phyloP scores from a whole-genome alignment of 2,113 vertebrate genomes.

The Larimichthys crocea region DNA sequence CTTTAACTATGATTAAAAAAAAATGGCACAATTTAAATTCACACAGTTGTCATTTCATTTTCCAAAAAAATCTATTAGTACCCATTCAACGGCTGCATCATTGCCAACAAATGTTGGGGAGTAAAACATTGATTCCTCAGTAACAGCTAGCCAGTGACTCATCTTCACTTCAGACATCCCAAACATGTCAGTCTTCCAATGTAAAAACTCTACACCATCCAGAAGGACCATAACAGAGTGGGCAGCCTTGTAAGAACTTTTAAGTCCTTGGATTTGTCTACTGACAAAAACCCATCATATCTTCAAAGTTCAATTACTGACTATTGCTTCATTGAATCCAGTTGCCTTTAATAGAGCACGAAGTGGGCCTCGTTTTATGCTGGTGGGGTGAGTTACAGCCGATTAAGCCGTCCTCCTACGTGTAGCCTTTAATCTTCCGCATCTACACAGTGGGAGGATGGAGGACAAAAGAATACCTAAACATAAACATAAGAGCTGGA shows the following conservation, averaged over 20 bases:
- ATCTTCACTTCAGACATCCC: slow-evolving; percentile 56
- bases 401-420: slow-evolving; percentile 75
- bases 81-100: slow-evolving; percentile 27
- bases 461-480: slow-evolving; percentile 47
- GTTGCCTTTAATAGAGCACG: slow-evolving; percentile 82
- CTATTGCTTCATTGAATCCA: slow-evolving; percentile 77
- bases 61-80: slow-evolving; percentile 17
- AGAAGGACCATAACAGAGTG: slow-evolving; percentile 53
- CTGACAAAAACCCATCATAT: slow-evolving; percentile 51
- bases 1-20: slow-evolving; percentile 34
- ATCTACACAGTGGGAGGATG: slow-evolving; percentile 49
- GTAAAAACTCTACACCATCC: slow-evolving; percentile 49
- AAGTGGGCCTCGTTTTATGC: slow-evolving; percentile 77
- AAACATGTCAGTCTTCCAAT: slow-evolving; percentile 52
- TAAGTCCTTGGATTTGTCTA: slow-evolving; percentile 62
- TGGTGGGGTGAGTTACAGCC: slow-evolving; percentile 73
- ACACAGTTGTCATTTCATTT: slow-evolving; percentile 22
- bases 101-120: slow-evolving; percentile 55
- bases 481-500: slow-evolving; percentile 36
- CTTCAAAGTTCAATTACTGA: slow-evolving; percentile 78
- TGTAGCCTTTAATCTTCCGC: slow-evolving; percentile 75
- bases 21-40: slow-evolving; percentile 40
- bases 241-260: slow-evolving; percentile 51
- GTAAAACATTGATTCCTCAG: slow-evolving; percentile 63
- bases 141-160: slow-evolving; percentile 54